phyloP scores from a whole-genome alignment of 2,113 vertebrate species.

The Chunga burmeisteri region DNA sequence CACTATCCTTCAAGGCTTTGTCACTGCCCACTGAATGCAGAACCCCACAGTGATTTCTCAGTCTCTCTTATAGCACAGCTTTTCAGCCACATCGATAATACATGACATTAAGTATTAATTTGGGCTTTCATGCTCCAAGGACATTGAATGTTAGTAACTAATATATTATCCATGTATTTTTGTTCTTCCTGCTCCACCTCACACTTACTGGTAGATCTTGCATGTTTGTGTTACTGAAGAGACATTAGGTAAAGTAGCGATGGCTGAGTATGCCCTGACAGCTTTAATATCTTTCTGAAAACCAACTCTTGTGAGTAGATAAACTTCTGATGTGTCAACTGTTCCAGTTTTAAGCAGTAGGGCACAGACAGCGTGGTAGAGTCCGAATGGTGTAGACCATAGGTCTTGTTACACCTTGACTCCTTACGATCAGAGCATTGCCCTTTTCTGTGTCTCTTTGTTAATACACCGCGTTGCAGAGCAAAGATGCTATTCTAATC shows the following conservation, averaged over 20 bases:
- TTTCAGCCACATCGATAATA: not conserved
- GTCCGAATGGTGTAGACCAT: not conserved
- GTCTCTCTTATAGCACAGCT: not conserved
- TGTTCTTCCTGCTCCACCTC: not conserved
- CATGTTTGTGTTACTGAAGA: not conserved
- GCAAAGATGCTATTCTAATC: not conserved
- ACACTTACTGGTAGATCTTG: not conserved
- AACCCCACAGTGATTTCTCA: not conserved
- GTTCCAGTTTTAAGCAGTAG: not conserved
- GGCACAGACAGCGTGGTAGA: too few relatives aligned
- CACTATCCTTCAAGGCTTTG: not conserved
- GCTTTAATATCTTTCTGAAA: not conserved
- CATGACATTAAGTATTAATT: not conserved
- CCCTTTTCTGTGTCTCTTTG: not conserved
- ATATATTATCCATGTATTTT: not conserved
- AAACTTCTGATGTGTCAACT: not conserved
- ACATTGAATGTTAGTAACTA: not conserved
- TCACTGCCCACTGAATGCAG: not conserved
- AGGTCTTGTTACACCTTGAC: not conserved
- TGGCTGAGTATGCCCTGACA: not conserved
- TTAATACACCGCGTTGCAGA: fast-evolving
- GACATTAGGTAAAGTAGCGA: not conserved
- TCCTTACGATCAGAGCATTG: not conserved
- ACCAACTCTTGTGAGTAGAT: not conserved
- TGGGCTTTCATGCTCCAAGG: not conserved